Conservation (phyloP, 2,888 invertebrate species). For the Pegoplata infirma region DNA sequence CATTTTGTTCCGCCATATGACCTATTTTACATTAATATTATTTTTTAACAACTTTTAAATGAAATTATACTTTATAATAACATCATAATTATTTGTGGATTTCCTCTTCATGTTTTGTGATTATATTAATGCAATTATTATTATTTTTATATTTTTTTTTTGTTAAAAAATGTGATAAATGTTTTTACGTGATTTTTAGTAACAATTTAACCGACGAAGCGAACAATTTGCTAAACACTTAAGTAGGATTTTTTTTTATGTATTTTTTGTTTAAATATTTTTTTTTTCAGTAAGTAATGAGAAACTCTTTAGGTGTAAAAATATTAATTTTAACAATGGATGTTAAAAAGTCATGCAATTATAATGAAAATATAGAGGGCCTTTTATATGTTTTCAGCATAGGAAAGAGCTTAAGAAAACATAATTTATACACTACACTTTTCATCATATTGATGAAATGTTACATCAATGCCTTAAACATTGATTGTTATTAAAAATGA, state of each 20-base stretch:
- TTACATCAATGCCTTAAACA: too few species aligned
- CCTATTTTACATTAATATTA: slow-evolving; percentile 8
- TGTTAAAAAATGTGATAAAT: slow-evolving; percentile 57
- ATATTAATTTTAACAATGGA: neutral
- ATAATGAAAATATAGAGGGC: neutral
- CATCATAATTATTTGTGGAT: slow-evolving; percentile 52
- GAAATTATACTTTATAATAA: slow-evolving; percentile 33
- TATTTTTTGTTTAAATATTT: neutral
- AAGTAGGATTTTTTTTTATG: slow-evolving; percentile 23
- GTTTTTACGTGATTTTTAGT: slow-evolving; percentile 55
- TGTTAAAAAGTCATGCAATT: neutral
- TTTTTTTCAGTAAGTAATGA: neutral
- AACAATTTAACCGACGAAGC: slow-evolving; percentile 47
- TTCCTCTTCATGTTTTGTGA: slow-evolving; percentile 43
- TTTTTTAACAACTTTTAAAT: slow-evolving; percentile 7
- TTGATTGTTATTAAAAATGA: too few species aligned
- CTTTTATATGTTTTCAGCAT: neutral
- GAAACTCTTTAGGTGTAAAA: neutral
- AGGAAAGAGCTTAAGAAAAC: too few species aligned
- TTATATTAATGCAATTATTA: slow-evolving; percentile 45
- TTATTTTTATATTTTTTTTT: slow-evolving; percentile 34
- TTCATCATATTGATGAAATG: too few species aligned
- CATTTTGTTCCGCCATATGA: slow-evolving; percentile 36
- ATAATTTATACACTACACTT: too few species aligned
- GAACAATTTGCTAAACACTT: slow-evolving; percentile 48